Conservation (phyloP, 2,888 invertebrate genomes). For the Cryptosula pallasiana region DNA sequence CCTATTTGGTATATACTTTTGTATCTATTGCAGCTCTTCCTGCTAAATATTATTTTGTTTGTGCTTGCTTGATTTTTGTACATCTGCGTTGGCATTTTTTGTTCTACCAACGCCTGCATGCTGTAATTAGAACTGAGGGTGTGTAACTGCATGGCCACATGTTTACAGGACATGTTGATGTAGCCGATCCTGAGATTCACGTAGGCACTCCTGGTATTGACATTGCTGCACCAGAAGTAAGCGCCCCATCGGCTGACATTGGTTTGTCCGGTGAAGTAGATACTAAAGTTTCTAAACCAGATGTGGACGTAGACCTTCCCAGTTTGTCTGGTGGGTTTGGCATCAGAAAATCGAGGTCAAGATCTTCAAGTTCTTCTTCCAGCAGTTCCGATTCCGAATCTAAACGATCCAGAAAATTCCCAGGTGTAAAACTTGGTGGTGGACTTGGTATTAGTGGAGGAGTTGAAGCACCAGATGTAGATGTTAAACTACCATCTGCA, state of each 20-base stretch:
- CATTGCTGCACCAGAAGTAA: neutral
- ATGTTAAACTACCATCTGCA: neutral
- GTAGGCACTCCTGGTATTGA: neutral
- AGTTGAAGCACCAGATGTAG: neutral
- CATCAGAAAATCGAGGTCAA: no score
- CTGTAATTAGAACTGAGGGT: neutral
- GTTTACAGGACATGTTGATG: neutral
- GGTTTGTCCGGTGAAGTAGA: no score
- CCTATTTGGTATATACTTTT: no score
- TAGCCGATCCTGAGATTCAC: neutral
- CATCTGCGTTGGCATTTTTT: neutral
- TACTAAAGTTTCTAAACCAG: neutral
- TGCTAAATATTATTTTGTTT: no score
- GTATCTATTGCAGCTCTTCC: no score
- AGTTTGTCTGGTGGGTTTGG: neutral
- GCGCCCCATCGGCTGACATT: no score
- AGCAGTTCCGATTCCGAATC: no score
- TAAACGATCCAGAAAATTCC: no score
- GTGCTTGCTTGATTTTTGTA: no score
- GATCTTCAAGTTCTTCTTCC: no score
- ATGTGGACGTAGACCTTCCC: neutral
- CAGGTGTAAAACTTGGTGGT: no score
- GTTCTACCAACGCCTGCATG: neutral
- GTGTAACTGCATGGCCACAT: neutral
- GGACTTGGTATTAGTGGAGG: neutral